Conservation (phyloP, 2,113 vertebrate species). For the Sturnira hondurensis region DNA sequence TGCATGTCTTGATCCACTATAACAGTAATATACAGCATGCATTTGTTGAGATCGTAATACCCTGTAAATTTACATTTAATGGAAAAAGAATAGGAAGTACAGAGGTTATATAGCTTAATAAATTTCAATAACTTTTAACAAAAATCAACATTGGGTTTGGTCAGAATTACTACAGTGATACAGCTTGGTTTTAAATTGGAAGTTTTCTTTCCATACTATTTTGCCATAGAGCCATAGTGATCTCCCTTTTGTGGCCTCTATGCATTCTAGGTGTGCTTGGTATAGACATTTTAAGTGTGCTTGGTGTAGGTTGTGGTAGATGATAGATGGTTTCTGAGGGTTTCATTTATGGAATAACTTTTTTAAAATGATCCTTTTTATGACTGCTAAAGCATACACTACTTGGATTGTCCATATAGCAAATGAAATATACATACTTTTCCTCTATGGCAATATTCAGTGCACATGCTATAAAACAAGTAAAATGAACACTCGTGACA, state of each 20-base stretch:
- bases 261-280: not conserved
- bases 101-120: not conserved
- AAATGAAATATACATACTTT: not conserved
- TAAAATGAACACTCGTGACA: not conserved
- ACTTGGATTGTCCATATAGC: not conserved
- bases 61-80: constrained; percentile 10
- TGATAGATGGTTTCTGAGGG: not conserved
- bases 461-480: not conserved
- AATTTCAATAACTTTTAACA: not conserved
- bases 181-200: constrained; percentile 1
- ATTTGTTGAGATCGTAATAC: not conserved
- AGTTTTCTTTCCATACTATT: not conserved
- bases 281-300: not conserved
- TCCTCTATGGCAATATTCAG: not conserved
- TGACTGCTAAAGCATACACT: not conserved
- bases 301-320: not conserved
- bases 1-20: not conserved
- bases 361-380: not conserved
- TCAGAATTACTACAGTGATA: not conserved
- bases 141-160: not conserved
- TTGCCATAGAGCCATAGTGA: not conserved
- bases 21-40: not conserved
- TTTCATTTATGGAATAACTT: not conserved
- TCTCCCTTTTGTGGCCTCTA: not conserved
- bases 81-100: not conserved